Evolutionary conservation across 2,113 vertebrate genomes (phyloP).

Genomic region (Larimichthys crocea): DNA sequence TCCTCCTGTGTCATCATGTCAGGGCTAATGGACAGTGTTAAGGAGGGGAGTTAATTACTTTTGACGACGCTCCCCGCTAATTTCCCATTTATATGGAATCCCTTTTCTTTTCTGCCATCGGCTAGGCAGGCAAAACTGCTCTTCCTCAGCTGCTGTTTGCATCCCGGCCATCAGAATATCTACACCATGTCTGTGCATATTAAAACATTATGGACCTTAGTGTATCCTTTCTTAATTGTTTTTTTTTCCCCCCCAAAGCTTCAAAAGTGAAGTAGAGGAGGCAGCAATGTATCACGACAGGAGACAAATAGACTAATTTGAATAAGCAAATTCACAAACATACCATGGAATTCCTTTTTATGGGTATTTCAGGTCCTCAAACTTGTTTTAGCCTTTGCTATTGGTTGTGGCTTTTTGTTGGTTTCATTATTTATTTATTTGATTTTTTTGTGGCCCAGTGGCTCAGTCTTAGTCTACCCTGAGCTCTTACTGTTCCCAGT

Average conservation of each 20-base stretch:
- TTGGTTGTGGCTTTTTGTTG: neutral
- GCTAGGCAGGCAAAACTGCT: conserved; percentile 86
- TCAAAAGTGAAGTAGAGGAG: conserved; percentile 26
- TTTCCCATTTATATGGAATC: conserved; percentile 93
- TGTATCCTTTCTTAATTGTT: conserved; percentile 65
- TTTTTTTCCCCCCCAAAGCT: conserved; percentile 24
- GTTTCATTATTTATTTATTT: neutral
- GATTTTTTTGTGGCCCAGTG: neutral
- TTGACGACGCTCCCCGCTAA: conserved; percentile 94
- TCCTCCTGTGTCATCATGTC: conserved; percentile 90
- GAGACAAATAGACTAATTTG: neutral
- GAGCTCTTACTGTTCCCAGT: neutral
- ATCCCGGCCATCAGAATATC: conserved; percentile 81
- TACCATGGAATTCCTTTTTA: neutral
- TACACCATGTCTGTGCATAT: conserved; percentile 83
- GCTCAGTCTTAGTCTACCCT: neutral
- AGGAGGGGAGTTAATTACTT: conserved; percentile 95
- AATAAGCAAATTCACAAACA: neutral
- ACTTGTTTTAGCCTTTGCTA: neutral
- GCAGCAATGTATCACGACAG: neutral
- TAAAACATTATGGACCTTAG: conserved; percentile 80
- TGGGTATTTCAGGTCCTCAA: neutral
- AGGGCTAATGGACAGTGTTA: conserved; percentile 92
- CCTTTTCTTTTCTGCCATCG: conserved; percentile 89
- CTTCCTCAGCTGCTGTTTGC: conserved; percentile 56